phyloP scores from a whole-genome alignment of 2,113 vertebrate genomes.

The Peromyscus californicus region DNA sequence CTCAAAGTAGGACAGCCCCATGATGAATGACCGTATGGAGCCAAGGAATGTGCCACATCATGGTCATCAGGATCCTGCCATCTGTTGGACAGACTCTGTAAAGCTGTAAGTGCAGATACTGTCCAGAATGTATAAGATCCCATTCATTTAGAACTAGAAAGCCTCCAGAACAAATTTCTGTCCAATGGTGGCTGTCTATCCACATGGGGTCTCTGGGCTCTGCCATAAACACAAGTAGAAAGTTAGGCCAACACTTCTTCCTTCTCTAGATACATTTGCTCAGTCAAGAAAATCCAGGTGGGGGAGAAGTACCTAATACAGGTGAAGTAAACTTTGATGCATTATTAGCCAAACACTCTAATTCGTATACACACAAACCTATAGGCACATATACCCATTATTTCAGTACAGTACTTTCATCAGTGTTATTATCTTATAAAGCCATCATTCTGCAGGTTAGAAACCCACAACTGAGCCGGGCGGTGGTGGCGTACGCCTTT shows the following conservation, averaged over 20 bases:
- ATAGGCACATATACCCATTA: neutral
- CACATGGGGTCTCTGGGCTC: neutral
- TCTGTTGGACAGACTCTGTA: neutral
- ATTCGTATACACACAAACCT: too few species aligned
- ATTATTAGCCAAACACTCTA: neutral
- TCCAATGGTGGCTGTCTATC: neutral
- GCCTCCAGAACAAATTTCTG: conserved; percentile 57
- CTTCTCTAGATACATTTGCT: neutral
- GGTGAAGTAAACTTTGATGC: neutral
- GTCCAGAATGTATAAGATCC: neutral
- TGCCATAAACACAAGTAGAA: neutral
- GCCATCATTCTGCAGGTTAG: neutral
- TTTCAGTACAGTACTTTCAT: neutral
- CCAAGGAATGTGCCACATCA: neutral
- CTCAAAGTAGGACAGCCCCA: neutral
- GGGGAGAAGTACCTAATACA: neutral
- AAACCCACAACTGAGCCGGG: neutral
- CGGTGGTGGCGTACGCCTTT: too few species aligned
- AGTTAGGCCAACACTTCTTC: neutral
- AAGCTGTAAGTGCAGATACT: neutral
- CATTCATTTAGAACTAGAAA: neutral
- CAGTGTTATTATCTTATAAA: neutral
- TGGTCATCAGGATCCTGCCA: neutral
- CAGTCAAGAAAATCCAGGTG: neutral
- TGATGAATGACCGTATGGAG: neutral